Evolutionary conservation across 2,888 invertebrate genomes (phyloP), one percentile per base, ranked within the genome.

Genomic region (Chymomyza procnemis): DNA sequence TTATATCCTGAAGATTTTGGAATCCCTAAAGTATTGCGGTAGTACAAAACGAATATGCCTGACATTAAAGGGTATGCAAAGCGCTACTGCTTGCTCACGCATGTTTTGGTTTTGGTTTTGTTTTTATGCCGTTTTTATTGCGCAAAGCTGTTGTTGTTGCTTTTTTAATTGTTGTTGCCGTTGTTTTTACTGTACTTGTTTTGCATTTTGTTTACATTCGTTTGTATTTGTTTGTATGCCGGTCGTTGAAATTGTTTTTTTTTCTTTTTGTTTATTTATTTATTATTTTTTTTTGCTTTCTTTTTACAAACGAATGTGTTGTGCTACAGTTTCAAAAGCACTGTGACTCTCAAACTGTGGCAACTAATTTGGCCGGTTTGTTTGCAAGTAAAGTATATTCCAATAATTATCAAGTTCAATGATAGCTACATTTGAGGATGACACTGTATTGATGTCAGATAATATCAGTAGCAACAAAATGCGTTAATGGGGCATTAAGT

Each of bases 161-260:
- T 21, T 30, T 55, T 61, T 46, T 22, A 61, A 26, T 60, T 57
- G 26, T 55, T 55, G 55, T 41, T 16, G 50, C 50, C n/a, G 26
- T 22, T 9, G 14, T 12, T n/a, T 18, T 26, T 26, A n/a, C n/a
- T n/a, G n/a, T 26, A 26, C 4, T 55, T 55, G n/a, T 21, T 55
- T 19, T 26, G 22, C 19, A 12, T 50, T 50, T 6, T 48, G 48
- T 47, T 60, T 60, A 21, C n/a, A n/a, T n/a, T n/a, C n/a, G n/a
- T n/a, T 48, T 47, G 60, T 14, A 21, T 74, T 66, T 73, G 58
- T 62, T 71, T 79, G 50, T 66, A 57, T 66, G 72, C 79, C 77
- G 75, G 70, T 67, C n/a, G 57, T 47, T 91, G 34, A 92, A 66
- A 5, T 47, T 57, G 19, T 57, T 34, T 57, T 30, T 46, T 12